phyloP scores from a whole-genome alignment of 2,888 invertebrate genomes.

The Phania funesta region DNA sequence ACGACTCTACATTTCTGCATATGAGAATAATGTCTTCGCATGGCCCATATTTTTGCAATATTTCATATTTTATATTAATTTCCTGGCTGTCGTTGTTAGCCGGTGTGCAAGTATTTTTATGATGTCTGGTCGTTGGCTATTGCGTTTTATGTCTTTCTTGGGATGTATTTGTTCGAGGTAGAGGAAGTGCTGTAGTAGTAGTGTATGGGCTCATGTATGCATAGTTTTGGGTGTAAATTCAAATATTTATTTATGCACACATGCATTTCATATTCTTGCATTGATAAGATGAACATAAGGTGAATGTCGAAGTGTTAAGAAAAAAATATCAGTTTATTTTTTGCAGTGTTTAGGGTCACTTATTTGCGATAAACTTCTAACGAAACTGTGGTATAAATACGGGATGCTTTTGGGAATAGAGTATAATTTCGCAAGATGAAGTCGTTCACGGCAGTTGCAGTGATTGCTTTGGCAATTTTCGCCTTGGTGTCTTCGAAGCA shows the following conservation, averaged over 20 bases:
- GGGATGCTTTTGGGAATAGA: slow-evolving; percentile 34
- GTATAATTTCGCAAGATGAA: slow-evolving; percentile 77
- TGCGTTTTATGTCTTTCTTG: too few species aligned
- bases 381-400: slow-evolving; percentile 70
- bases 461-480: slow-evolving; percentile 73
- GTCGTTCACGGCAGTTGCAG: slow-evolving; percentile 76
- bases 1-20: too few species aligned
- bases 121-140: too few species aligned
- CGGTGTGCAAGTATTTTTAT: too few species aligned
- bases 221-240: neutral
- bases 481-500: slow-evolving; percentile 72
- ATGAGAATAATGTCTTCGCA: too few species aligned
- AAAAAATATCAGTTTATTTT: slow-evolving; percentile 14
- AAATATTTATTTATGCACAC: neutral
- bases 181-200: neutral
- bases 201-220: neutral
- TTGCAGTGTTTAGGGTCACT: slow-evolving; percentile 13
- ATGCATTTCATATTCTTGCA: slow-evolving; percentile 20
- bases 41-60: too few species aligned
- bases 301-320: slow-evolving; percentile 34
- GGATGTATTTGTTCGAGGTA: too few species aligned
- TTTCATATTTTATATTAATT: too few species aligned
- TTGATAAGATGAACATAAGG: slow-evolving; percentile 47
- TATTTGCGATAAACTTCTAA: slow-evolving; percentile 42
- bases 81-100: too few species aligned